These are phyloP conservation scores for Pocillopora grandis DNA, from an alignment of 92 coral and sea anemone genomes.

Conservation along the genomic window DNA sequence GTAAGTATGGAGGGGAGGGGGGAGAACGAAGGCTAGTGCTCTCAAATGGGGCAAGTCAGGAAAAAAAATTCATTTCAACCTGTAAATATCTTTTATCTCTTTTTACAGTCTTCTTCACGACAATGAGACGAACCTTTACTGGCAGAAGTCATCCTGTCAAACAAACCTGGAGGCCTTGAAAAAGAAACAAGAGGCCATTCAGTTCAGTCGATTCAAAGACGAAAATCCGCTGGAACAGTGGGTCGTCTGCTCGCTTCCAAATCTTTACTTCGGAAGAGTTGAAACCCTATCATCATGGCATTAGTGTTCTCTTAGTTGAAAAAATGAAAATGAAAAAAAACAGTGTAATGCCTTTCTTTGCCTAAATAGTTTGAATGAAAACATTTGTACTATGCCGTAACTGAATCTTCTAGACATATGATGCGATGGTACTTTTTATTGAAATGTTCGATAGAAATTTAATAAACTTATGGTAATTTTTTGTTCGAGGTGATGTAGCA, in stretches of 20 bases:
- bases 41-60: neutral
- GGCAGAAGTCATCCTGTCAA: neutral
- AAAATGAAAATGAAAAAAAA: too few species aligned
- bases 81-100: neutral
- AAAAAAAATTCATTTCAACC: neutral
- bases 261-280: neutral
- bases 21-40: neutral
- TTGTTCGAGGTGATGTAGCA: too few species aligned
- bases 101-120: neutral
- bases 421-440: too few species aligned
- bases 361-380: too few species aligned
- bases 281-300: neutral
- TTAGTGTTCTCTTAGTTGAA: too few species aligned
- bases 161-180: neutral
- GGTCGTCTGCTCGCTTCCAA: neutral
- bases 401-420: too few species aligned
- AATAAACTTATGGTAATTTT: too few species aligned
- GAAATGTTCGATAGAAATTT: too few species aligned
- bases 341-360: too few species aligned
- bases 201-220: neutral
- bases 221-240: slow-evolving; percentile 1
- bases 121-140: neutral
- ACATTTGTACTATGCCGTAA: too few species aligned
- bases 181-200: neutral
- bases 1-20: neutral